Evolutionary conservation across 2,113 vertebrate species (phyloP).

Genomic region (Aldabrachelys gigantea): DNA sequence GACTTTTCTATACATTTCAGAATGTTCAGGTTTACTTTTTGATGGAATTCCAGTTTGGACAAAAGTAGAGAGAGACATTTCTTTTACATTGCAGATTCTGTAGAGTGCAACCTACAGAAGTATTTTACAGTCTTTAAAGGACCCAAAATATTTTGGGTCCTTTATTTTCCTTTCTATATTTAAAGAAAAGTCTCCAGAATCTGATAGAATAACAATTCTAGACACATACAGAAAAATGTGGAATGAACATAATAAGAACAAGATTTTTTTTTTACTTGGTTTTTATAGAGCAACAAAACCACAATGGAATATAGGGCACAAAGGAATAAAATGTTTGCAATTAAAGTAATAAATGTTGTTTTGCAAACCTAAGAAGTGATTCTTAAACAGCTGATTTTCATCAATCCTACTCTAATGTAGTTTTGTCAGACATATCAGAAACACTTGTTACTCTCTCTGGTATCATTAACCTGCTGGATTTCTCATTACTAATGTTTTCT

Average conservation of each 20-base stretch:
- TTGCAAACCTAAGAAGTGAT: neutral
- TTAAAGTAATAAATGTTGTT: neutral
- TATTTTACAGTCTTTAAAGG: neutral
- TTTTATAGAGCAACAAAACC: conserved; percentile 22
- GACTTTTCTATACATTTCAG: neutral
- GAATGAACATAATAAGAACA: neutral
- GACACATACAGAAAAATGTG: neutral
- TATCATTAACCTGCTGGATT: conserved; percentile 55
- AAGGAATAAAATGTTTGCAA: neutral
- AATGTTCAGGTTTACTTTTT: neutral
- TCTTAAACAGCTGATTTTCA: conserved; percentile 19
- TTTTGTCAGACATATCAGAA: conserved; percentile 45
- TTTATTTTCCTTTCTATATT: neutral
- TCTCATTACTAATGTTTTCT: conserved; percentile 57
- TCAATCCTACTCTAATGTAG: conserved; percentile 24
- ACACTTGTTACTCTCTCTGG: conserved; percentile 51
- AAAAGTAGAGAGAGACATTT: conserved; percentile 41
- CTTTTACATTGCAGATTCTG: neutral
- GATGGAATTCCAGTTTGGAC: conserved; percentile 31
- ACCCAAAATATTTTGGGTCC: neutral
- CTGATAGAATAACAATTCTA: neutral
- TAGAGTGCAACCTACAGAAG: neutral
- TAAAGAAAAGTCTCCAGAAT: conserved; percentile 1
- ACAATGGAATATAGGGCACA: neutral
- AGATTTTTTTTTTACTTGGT: conserved; percentile 10